Conservation (phyloP, 92 coral and sea anemone species). For the Phenganax marumi region DNA sequence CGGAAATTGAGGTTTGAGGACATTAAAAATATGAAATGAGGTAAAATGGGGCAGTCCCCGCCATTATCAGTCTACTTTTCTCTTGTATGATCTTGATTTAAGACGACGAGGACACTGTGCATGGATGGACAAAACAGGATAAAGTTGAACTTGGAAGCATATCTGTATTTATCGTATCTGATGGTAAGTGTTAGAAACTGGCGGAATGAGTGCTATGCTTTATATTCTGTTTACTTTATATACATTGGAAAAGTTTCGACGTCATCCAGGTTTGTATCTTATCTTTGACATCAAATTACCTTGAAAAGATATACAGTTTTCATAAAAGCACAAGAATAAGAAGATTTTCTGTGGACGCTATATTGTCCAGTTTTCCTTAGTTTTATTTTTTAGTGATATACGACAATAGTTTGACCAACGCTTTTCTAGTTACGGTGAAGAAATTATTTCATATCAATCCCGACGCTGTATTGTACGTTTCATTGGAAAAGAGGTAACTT, state of each 20-base stretch:
- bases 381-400: slow-evolving; percentile 63
- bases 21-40: too few species aligned
- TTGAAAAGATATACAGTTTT: not conserved
- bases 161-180: slow-evolving; percentile 77
- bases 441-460: slow-evolving; percentile 54
- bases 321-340: not conserved
- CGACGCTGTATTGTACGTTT: slow-evolving; percentile 54
- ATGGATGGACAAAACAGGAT: slow-evolving; percentile 70
- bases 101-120: slow-evolving; percentile 27
- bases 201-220: not conserved
- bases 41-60: not conserved
- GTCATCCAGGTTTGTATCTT: too few species aligned
- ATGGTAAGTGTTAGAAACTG: slow-evolving; percentile 60
- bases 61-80: too few species aligned
- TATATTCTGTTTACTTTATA: not conserved
- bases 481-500: slow-evolving; percentile 79
- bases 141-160: slow-evolving; percentile 49
- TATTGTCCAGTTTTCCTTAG: not conserved
- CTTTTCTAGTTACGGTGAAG: slow-evolving; percentile 62
- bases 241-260: not conserved
- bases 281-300: too few species aligned
- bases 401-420: slow-evolving; percentile 78
- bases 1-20: too few species aligned
- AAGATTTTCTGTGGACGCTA: not conserved
- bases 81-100: not conserved